Evolutionary conservation across 2,888 invertebrate genomes (phyloP).

Genomic region (Crepidodera aurea): DNA sequence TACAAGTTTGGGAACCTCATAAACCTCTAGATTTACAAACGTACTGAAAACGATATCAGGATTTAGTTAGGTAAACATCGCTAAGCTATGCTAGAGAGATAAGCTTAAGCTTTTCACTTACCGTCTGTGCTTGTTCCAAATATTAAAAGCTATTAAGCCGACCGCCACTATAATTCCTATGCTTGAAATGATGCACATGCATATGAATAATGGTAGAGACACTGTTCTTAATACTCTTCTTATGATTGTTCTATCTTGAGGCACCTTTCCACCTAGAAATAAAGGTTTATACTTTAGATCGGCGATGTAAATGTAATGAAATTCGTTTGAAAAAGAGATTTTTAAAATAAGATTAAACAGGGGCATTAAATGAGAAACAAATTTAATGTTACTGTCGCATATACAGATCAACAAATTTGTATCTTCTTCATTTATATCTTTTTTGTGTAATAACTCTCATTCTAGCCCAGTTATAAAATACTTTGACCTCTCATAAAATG

Average conservation of each 20-base stretch:
- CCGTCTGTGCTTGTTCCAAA: slow-evolving; percentile 92
- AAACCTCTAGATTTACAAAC: slow-evolving; percentile 11
- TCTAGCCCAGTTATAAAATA: no score
- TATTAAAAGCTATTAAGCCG: slow-evolving; percentile 89
- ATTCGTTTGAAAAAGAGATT: no score
- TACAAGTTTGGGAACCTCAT: slow-evolving; percentile 22
- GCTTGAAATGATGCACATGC: slow-evolving; percentile 90
- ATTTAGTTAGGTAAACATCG: slow-evolving; percentile 10
- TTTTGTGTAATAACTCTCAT: no score
- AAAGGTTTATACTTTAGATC: no score
- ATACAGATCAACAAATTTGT: no score
- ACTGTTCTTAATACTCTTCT: slow-evolving; percentile 85
- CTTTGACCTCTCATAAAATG: no score
- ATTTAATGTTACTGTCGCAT: no score
- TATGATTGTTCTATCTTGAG: slow-evolving; percentile 93
- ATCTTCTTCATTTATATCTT: no score
- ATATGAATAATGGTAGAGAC: slow-evolving; percentile 88
- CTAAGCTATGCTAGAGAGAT: not conserved
- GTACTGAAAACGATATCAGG: slow-evolving; percentile 1
- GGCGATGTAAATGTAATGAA: no score
- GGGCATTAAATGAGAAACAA: no score
- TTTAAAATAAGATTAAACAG: no score
- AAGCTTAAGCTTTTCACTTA: slow-evolving; percentile 59
- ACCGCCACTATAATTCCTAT: slow-evolving; percentile 88
- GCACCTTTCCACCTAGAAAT: slow-evolving; percentile 81